Evolutionary conservation across 64 coral and sea anemone species (phyloP).

Genomic region (Stylophora pistillata): DNA sequence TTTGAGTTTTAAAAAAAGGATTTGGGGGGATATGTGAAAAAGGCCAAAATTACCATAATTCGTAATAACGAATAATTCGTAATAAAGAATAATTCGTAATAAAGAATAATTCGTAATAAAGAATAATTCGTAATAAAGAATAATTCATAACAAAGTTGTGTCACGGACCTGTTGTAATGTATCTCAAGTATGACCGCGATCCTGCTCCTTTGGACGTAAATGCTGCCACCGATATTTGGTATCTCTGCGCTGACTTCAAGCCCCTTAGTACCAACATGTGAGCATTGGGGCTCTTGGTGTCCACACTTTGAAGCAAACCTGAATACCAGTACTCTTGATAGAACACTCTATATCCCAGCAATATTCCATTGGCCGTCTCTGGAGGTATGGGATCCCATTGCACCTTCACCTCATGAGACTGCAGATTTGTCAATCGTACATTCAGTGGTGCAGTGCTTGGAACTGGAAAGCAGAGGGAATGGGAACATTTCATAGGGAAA

Average conservation of each 20-base stretch:
- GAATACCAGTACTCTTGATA: background rate
- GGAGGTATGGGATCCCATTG: constrained; percentile 17
- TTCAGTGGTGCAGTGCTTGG: background rate
- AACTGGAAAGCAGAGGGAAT: background rate
- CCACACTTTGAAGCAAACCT: background rate
- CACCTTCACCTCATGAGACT: background rate
- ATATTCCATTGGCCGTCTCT: background rate
- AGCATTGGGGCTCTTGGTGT: background rate
- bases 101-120: background rate
- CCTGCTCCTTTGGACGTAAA: background rate
- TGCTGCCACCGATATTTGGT: background rate
- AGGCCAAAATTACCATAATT: too few species aligned
- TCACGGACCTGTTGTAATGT: background rate
- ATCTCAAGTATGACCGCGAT: background rate
- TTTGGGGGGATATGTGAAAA: too few species aligned
- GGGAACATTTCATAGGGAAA: background rate
- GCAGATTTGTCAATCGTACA: background rate
- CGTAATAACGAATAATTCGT: too few species aligned
- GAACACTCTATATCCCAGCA: constrained; percentile 4
- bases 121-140: background rate
- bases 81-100: too few species aligned
- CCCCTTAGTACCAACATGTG: constrained; percentile 1
- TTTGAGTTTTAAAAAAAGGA: too few species aligned
- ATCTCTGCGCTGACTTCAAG: background rate
- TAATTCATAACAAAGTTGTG: background rate